Conservation (phyloP, 1,140 invertebrate genomes). For the Nixonia krombeini region DNA sequence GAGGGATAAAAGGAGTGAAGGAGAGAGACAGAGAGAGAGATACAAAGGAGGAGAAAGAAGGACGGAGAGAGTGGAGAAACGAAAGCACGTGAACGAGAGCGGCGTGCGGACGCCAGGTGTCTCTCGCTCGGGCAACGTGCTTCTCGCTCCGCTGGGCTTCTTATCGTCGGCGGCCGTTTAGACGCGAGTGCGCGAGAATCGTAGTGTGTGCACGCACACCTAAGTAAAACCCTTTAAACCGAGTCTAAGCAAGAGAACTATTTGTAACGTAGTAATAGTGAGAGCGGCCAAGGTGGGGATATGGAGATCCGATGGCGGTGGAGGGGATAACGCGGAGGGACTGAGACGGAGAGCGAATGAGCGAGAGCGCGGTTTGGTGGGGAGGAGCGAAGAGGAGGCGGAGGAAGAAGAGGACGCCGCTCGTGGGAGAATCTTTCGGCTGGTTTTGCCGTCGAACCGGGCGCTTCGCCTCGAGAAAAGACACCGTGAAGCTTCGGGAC, state of each 20-base stretch:
- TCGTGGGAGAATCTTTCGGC: conserved; percentile 26
- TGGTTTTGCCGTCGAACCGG: background rate
- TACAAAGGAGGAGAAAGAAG: conserved; percentile 12
- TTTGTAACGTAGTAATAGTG: conserved; percentile 59
- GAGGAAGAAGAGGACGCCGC: conserved; percentile 1
- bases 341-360: conserved; percentile 31
- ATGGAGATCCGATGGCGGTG: conserved; percentile 25
- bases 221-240: conserved; percentile 48
- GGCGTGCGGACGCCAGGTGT: conserved; percentile 20
- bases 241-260: conserved; percentile 63
- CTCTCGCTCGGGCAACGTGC: conserved; percentile 32
- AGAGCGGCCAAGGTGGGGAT: conserved; percentile 40
- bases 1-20: conserved; percentile 17
- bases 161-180: conserved; percentile 18
- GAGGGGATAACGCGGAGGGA: conserved; percentile 30
- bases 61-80: conserved; percentile 19
- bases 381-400: conserved; percentile 2
- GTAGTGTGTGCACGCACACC: conserved; percentile 22
- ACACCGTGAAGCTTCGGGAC: too few relatives aligned
- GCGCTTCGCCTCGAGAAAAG: too few relatives aligned
- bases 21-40: conserved; percentile 7
- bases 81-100: conserved; percentile 28
- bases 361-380: background rate
- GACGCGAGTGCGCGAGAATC: conserved; percentile 17
- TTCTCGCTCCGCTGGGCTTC: conserved; percentile 32